Conservation (phyloP, 2,113 vertebrate species). For the Thryonomys swinderianus region DNA sequence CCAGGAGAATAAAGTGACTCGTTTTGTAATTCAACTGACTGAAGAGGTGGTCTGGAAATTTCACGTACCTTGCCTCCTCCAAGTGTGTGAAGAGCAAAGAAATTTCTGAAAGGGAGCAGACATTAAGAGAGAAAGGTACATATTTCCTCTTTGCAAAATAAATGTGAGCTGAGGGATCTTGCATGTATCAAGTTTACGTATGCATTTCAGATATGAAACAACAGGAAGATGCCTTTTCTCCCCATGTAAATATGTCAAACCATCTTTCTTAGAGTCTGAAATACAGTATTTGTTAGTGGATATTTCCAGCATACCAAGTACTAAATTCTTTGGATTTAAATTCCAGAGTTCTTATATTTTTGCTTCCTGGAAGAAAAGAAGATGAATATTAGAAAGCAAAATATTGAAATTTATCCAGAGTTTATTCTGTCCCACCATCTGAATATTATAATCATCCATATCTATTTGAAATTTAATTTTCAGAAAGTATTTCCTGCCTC, state of each 20-base stretch:
- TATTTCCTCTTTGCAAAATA: constrained; percentile 28
- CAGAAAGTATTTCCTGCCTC: constrained; percentile 34
- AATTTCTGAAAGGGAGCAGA: constrained; percentile 29
- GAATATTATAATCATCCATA: constrained; percentile 46
- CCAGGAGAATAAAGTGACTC: background rate
- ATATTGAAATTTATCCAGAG: background rate
- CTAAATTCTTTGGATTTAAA: constrained; percentile 9
- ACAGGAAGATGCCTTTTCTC: background rate
- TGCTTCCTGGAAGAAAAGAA: constrained; percentile 34
- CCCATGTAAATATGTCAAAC: background rate
- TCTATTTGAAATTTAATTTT: constrained; percentile 55
- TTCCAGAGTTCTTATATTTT: constrained; percentile 42
- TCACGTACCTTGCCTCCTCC: background rate
- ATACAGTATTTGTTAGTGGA: background rate
- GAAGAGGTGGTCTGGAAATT: constrained; percentile 30
- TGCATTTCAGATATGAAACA: background rate
- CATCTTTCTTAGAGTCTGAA: background rate
- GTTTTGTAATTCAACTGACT: constrained; percentile 1
- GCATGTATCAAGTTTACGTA: background rate
- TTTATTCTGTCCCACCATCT: constrained; percentile 19
- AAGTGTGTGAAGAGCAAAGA: background rate
- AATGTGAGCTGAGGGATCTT: background rate
- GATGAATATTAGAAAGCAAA: constrained; percentile 53
- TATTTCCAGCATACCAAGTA: background rate
- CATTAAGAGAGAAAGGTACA: background rate